phyloP scores from a whole-genome alignment of 92 coral and sea anemone genomes.

The Porites lobata region DNA sequence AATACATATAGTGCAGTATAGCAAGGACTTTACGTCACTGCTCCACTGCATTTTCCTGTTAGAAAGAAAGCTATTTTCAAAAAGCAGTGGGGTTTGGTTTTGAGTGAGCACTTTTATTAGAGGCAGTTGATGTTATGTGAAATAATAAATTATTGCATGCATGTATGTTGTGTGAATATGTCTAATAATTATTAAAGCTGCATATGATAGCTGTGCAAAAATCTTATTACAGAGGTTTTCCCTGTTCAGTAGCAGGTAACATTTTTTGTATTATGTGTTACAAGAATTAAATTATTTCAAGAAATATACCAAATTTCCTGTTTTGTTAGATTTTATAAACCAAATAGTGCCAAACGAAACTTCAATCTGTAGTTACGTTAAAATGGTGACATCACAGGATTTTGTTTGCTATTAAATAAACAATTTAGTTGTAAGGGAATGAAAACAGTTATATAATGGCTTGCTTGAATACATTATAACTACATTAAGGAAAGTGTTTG shows the following conservation, averaged over 20 bases:
- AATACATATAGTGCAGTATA: not conserved
- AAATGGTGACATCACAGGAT: not conserved
- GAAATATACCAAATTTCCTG: too few relatives aligned
- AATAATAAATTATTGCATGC: not conserved
- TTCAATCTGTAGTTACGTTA: not conserved
- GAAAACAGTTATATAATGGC: not conserved
- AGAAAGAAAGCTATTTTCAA: not conserved
- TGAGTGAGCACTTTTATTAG: not conserved
- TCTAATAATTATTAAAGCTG: too few relatives aligned
- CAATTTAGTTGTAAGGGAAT: not conserved
- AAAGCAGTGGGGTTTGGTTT: not conserved
- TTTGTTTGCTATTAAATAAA: not conserved
- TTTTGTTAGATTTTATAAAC: too few relatives aligned
- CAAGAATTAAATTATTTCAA: not conserved
- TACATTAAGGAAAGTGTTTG: too few relatives aligned
- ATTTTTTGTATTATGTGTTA: not conserved
- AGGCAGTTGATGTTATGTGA: too few relatives aligned
- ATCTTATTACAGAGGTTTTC: not conserved
- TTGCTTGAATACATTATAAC: not conserved
- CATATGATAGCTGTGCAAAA: not conserved
- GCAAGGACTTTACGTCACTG: not conserved
- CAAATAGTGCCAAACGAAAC: too few relatives aligned
- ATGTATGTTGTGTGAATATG: not conserved
- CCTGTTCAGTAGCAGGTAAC: too few relatives aligned
- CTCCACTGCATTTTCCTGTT: not conserved